Base-by-base conservation (phyloP, 2,888 invertebrate genomes). In the Tanypteryx hageni region DNA sequence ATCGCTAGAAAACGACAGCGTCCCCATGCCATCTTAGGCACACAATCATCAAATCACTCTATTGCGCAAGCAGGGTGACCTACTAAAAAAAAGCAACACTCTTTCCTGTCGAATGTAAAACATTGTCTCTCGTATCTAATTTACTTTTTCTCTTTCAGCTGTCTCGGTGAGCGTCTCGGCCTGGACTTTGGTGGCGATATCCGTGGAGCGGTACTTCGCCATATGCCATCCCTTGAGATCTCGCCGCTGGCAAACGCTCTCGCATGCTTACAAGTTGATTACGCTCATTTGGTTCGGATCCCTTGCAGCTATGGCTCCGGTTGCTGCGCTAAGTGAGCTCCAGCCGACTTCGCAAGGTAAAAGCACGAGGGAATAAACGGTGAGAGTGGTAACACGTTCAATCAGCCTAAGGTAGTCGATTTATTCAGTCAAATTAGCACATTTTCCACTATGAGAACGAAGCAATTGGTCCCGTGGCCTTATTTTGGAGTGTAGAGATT, bases 161-260 rank as follows among this genome's bases (percentile, higher is more conserved):
- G 96, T 97, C 93, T 97, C 97, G 0, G 97, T 98, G 83, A 96
- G 97, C 2, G 97, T 97, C 16, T 97, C 97, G 31, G 97, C 97
- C 8, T 97, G 97, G 96, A 98, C 98, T 0, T 94, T 98, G 93
- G 97, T 97, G 59, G 97, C 97, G 91, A 97, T 98, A 93, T 97
- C 97, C 10, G 96, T 97, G 94, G 97, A 98, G 94, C 95, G 97
- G 18, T 98, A 97, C 95, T 97, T 97, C 94, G 98, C 97, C 93
- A 97, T 98, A 94, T 97, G 97, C 94, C 97, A 97, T 94, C 97
- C 98, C 0, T 94, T 98, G 84, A 96, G 97, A 92, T 97, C 97
- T 0, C 95, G 97, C 58, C 95, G 96, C 93, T 98, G 97, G 97
- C 97, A 97, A 95, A 97, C 97, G 0, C 95, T 96, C 93, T 96